Evolutionary conservation across 2,113 vertebrate genomes (phyloP), one percentile per base, ranked within the genome.

Genomic region (Sus scrofa): DNA sequence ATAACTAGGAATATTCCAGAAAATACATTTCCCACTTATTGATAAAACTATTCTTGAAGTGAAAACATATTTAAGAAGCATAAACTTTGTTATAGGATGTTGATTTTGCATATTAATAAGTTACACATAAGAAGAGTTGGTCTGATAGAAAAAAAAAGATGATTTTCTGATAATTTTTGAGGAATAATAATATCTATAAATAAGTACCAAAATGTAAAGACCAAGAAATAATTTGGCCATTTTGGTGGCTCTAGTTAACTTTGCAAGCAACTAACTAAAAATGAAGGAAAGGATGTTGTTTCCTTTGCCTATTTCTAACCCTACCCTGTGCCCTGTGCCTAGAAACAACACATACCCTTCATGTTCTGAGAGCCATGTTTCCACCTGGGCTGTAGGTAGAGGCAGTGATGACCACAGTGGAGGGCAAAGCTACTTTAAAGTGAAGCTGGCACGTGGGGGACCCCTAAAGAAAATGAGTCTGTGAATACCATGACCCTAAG

Each of bases 31-130:
- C 74, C 44, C n/a, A 77, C 7, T 89, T 74, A 54, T 60, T 63
- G 52, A 6, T 86, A 86, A 93, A 13, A 65, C 30, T 68, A 60
- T 81, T 81, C 78, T 97, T 95, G 58, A 95, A 96, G 96, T 90
- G 39, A 7, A 93, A 85, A 95, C 71, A 3, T 94, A n/a, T 94
- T 79, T 84, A 8, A 32, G 37, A 89, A 39, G 22, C 30, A 26
- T 89, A 19, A 89, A 82, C 91, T 93, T 86, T 97, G 73, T 78
- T 95, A 15, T 68, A 95, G 71, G 89, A 20, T n/a, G 63, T 39
- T 3, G 56, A 87, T 26, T 86, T 97, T 91, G 15, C 44, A 52
- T 86, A 94, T 52, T 91, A n/a, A 96, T 27, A 44, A 11, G 60
- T 92, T 89, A 75, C 6, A 83, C 62, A 10, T 54, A 89, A 91